Percentiles rank a stretch among this genome's conserved stretches.
phyloP scores from a whole-genome alignment of 2,113 vertebrate species.

The Myotis davidii region DNA sequence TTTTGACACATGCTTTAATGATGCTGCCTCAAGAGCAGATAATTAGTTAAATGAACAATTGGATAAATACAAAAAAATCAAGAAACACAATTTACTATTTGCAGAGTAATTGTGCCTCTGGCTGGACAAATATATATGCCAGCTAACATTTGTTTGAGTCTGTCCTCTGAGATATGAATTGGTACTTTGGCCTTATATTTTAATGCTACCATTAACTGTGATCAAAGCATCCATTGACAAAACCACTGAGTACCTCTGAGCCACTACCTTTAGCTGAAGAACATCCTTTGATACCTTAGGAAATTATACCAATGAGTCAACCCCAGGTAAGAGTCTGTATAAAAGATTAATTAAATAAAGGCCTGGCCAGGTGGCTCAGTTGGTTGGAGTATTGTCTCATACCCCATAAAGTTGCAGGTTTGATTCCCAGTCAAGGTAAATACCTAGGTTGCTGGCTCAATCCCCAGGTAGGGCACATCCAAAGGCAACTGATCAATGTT shows the following conservation, averaged over 20 bases:
- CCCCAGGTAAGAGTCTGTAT: neutral
- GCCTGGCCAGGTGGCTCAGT: too few relatives aligned
- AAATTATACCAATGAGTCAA: neutral
- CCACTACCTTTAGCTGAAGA: neutral
- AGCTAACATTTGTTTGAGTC: conserved; percentile 34
- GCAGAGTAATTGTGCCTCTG: conserved; percentile 42
- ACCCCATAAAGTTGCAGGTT: too few relatives aligned
- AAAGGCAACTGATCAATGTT: neutral
- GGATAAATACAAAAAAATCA: conserved; percentile 55
- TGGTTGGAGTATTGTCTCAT: too few relatives aligned
- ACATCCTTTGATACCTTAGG: neutral
- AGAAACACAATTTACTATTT: conserved; percentile 46
- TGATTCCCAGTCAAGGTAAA: too few relatives aligned
- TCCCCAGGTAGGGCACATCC: too few relatives aligned
- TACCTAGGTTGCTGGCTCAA: too few relatives aligned
- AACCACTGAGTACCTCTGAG: neutral
- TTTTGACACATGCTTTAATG: neutral
- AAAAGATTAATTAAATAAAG: neutral
- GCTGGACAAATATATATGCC: neutral
- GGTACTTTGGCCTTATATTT: conserved; percentile 16
- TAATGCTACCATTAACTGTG: neutral
- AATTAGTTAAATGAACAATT: conserved; percentile 42
- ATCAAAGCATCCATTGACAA: conserved; percentile 57
- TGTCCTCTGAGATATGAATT: conserved; percentile 21
- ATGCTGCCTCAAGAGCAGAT: neutral